A percentile compares a stretch with the other conserved stretches of the same genome.
Evolutionary conservation across 2,797 vertebrate genomes (phyloP).

Genomic region (Siniperca obscura): DNA sequence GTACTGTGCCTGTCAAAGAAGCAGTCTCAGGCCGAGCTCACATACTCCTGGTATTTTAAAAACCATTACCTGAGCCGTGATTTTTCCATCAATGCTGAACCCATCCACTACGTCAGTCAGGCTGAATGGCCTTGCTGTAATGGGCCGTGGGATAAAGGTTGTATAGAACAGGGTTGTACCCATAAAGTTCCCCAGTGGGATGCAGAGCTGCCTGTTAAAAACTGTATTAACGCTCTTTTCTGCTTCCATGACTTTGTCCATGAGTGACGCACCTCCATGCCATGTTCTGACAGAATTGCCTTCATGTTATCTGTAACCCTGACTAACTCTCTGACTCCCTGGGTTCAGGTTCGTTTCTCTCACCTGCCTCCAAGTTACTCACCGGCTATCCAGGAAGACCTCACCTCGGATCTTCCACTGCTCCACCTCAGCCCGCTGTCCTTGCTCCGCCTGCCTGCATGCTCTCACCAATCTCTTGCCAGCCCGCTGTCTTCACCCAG

Average conservation of each 20-base stretch:
- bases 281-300: too few relatives aligned
- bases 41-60: constrained; percentile 46
- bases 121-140: constrained; percentile 21
- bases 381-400: too few relatives aligned
- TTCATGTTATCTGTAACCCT: too few relatives aligned
- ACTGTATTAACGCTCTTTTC: neutral
- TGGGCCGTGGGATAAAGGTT: constrained; percentile 3
- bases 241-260: neutral
- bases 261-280: neutral
- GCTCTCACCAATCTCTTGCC: too few relatives aligned
- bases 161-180: neutral
- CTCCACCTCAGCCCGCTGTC: too few relatives aligned
- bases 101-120: neutral
- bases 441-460: too few relatives aligned
- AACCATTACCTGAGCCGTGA: constrained; percentile 17
- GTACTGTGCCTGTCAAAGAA: neutral
- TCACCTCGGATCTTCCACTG: too few relatives aligned
- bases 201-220: neutral
- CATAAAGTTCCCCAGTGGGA: neutral
- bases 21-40: neutral
- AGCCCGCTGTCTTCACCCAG: too few relatives aligned
- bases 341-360: too few relatives aligned
- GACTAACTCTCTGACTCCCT: too few relatives aligned
- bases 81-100: neutral
- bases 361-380: too few relatives aligned